Conservation (phyloP, 2,113 vertebrate genomes). For the Gobiocypris rarus region DNA sequence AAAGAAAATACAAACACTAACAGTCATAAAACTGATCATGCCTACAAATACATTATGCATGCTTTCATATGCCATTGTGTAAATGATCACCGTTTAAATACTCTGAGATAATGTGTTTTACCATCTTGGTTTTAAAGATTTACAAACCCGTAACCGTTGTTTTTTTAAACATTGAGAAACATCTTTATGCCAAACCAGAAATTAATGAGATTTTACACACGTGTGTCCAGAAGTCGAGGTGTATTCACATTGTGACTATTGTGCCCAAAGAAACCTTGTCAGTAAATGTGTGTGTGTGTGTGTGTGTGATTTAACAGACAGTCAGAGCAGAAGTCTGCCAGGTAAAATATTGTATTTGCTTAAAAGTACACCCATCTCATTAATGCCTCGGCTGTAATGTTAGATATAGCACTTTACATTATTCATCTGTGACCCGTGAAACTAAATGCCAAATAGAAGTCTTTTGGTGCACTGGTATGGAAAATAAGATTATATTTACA, state of each 20-base stretch:
- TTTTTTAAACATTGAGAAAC: constrained; percentile 11
- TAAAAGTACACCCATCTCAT: constrained; percentile 36
- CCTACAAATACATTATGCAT: constrained; percentile 26
- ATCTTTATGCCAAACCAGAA: constrained; percentile 28
- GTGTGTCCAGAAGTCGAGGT: background rate
- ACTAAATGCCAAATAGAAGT: constrained; percentile 48
- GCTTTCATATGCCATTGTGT: constrained; percentile 21
- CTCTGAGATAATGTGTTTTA: constrained; percentile 10
- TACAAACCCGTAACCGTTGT: constrained; percentile 36
- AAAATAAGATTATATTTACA: constrained; percentile 65
- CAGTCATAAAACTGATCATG: constrained; percentile 16
- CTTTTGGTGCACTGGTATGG: constrained; percentile 55
- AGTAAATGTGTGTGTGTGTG: background rate
- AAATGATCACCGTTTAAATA: constrained; percentile 33
- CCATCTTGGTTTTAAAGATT: constrained; percentile 11
- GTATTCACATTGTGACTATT: constrained; percentile 34
- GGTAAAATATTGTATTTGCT: constrained; percentile 27
- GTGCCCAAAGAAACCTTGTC: background rate
- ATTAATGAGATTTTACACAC: constrained; percentile 1
- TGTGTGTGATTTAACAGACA: background rate
- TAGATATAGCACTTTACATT: constrained; percentile 20
- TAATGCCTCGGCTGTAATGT: constrained; percentile 15
- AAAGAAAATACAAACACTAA: background rate
- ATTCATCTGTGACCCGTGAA: constrained; percentile 40
- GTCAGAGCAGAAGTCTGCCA: background rate